Evolutionary conservation across 2,113 vertebrate species (phyloP), one percentile per base, ranked within the genome.

Genomic region (Phodopus roborovskii): DNA sequence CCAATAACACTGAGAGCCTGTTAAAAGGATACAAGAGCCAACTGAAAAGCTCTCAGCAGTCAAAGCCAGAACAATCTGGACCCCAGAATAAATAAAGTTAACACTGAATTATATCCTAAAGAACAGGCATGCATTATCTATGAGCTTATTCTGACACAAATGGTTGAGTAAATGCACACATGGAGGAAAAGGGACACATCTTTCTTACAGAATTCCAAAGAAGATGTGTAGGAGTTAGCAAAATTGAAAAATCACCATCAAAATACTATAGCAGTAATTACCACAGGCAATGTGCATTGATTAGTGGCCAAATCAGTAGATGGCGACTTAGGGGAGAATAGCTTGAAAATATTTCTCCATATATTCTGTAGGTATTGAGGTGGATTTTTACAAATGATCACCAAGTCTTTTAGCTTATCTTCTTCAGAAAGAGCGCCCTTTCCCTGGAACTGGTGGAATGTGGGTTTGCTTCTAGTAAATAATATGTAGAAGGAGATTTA

Each of bases 351-450:
- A 48, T 45, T 78, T 90, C 30, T 85, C 60, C 24, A 30, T 4
- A 85, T 19, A 62, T 74, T 60, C 70, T 73, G 36, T n/a, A 82
- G 74, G 66, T 66, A 45, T 36, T 42, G 13, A 70, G 56, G 45
- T 60, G 30, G 4, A 48, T 96, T 90, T 90, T 87, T 88, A 84
- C 33, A 88, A 73, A 28, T n/a, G 50, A 74, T 86, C 71, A 87
- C 39, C 77, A 45, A 88, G 89, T 79, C 15, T 90, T 88, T 88
- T 70, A 36, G 83, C 42, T 0, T 10, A 39, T 92, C 4, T 22
- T 79, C 45, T 90, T n/a, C 12, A 26, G 39, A 19, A 33, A 92
- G 60, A 28, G 26, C 15, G 36, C 20, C 60, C 60, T 24, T 48
- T 15, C 28, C 22, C 42, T 36, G 1, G 3, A 70, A 12, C 20